Evolutionary conservation across 2,113 vertebrate genomes (phyloP).

Genomic region (Thamnophis sirtalis): DNA sequence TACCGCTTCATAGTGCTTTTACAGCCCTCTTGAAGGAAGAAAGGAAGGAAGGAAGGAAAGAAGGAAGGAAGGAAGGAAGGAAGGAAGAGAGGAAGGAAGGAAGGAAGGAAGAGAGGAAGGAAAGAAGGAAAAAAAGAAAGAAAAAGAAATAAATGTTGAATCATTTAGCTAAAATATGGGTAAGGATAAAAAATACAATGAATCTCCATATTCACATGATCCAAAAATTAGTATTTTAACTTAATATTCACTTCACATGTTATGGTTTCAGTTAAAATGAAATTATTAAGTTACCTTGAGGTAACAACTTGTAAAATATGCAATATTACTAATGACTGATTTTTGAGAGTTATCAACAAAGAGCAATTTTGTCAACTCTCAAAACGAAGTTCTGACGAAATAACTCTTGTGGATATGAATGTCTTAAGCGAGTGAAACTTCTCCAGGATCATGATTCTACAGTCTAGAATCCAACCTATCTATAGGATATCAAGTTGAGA

Average conservation of each 20-base stretch:
- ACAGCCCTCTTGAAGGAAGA: neutral
- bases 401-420: neutral
- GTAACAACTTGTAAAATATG: constrained; percentile 51
- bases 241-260: constrained; percentile 58
- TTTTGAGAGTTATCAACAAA: constrained; percentile 56
- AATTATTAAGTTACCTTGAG: constrained; percentile 52
- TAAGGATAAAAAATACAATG: constrained; percentile 23
- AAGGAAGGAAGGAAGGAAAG: too few species aligned
- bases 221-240: constrained; percentile 57
- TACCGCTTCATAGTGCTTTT: too few species aligned
- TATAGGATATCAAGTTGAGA: neutral
- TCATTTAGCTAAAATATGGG: constrained; percentile 29
- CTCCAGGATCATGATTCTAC: neutral
- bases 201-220: constrained; percentile 38
- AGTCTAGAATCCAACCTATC: neutral
- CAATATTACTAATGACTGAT: constrained; percentile 47
- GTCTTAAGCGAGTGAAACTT: neutral
- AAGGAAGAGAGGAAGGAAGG: too few species aligned
- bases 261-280: constrained; percentile 55
- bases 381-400: constrained; percentile 11
- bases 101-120: too few species aligned
- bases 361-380: constrained; percentile 53
- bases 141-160: too few species aligned
- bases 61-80: too few species aligned
- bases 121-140: too few species aligned